phyloP scores from a whole-genome alignment of 2,888 invertebrate genomes.

The Chrysodeixis includens region DNA sequence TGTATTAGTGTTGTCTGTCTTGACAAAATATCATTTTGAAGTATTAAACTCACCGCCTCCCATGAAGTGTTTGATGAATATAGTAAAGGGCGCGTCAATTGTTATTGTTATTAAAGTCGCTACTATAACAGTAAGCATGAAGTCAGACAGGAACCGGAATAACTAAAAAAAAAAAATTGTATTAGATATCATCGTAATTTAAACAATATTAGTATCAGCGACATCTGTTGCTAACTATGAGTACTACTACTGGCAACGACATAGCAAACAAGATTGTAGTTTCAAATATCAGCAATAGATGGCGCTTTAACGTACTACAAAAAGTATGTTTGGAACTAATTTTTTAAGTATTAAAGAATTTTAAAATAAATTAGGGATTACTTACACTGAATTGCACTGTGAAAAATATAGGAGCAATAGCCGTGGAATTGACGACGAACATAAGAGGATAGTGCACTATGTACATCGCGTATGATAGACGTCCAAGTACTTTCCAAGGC shows the following conservation, averaged over 20 bases:
- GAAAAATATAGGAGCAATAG: conserved; percentile 64
- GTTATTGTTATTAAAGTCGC: conserved; percentile 69
- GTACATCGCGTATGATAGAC: conserved; percentile 89
- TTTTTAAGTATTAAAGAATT: no score
- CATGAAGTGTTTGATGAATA: conserved; percentile 70
- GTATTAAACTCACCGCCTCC: conserved; percentile 71
- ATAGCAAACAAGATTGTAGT: neutral
- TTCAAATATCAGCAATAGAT: neutral
- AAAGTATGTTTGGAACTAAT: neutral
- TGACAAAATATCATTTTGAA: no score
- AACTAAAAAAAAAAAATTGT: conserved; percentile 70
- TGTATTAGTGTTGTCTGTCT: no score
- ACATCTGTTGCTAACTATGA: conserved; percentile 9
- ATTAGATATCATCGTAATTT: no score
- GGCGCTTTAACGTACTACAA: neutral
- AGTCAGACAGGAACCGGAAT: conserved; percentile 66
- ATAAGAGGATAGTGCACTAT: conserved; percentile 82
- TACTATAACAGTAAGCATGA: conserved; percentile 65
- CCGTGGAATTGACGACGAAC: conserved; percentile 61
- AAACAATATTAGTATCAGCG: conserved; percentile 1
- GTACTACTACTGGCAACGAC: conserved; percentile 4
- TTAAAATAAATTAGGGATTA: neutral
- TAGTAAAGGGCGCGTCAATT: conserved; percentile 75
- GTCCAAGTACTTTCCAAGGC: conserved; percentile 84
- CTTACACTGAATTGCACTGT: conserved; percentile 59